Base-by-base conservation (phyloP, 2,888 invertebrate species). In the Drosophila longiperda region DNA sequence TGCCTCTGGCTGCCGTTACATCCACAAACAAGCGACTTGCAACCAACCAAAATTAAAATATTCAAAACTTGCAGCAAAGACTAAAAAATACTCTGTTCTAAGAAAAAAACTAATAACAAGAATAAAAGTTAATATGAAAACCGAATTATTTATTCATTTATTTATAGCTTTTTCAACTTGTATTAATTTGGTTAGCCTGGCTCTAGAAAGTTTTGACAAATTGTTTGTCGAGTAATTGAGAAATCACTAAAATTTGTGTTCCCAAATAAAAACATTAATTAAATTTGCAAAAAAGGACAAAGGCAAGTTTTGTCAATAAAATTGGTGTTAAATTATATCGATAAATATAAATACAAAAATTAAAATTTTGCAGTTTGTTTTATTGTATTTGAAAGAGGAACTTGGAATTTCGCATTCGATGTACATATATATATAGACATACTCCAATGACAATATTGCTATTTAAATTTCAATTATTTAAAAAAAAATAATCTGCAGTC, bases 21-120 rank as follows among this genome's bases (percentile, higher is more conserved):
- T 42, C 61, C 66, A 33, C 61, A 54, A 54, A 48, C 45, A 66
- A 32, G 33, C 50, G 49, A 36, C 54, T 62, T 57, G 29, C 49
- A 66, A 12, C 23, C 36, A 48, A 23, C 29, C 26, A 20, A 33
- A 20, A 42, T 32, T 15, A 12, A 57, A 55, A 7, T 33, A 32
- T 32, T 15, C 8, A 15, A 54, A 15, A 1, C 1, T 12, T 20
- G 1, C 17, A 1, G 8, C 17, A 9, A 9, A 23, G 45, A 68
- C 66, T 38, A 3, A 20, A 2, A 5, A 15, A 54, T 68, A 68
- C 36, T 23, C 45, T 68, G 5, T 5, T 4, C 2, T 9, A 1
- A 33, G 20, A 23, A 45, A 36, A 20, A 45, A 20, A 45, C 42
- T 26, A 26, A 26, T 26, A 26, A 26, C 26, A 26, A 26, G 26